Conservation (phyloP, 2,113 vertebrate genomes). For the Daubentonia madagascariensis region DNA sequence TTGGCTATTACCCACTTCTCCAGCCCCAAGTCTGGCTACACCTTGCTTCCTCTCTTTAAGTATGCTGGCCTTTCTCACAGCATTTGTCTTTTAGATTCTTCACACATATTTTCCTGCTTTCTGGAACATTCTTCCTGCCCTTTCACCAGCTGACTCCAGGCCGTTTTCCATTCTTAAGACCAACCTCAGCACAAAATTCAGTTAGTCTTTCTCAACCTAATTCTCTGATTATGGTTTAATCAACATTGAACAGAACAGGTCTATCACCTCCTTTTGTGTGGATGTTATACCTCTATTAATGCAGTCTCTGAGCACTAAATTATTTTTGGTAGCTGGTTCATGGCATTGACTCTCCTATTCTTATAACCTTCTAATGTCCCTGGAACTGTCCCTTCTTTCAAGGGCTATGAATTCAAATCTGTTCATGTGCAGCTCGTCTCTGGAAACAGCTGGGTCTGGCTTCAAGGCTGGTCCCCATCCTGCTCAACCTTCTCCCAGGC, state of each 20-base stretch:
- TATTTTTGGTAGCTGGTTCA: constrained; percentile 3
- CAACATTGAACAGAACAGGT: background rate
- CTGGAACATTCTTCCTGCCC: background rate
- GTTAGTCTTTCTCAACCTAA: background rate
- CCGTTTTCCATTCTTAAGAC: background rate
- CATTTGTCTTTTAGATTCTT: background rate
- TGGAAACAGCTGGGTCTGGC: background rate
- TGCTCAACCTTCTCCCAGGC: background rate
- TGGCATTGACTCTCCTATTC: background rate
- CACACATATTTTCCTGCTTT: background rate
- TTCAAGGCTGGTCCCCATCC: background rate
- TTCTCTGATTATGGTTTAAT: background rate
- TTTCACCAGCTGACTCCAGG: background rate
- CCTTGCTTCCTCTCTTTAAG: background rate
- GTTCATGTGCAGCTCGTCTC: background rate
- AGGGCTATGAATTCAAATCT: background rate
- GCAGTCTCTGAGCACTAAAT: background rate
- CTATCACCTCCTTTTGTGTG: background rate
- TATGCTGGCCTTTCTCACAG: background rate
- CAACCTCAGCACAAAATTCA: background rate
- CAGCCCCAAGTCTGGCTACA: background rate
- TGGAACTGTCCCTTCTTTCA: background rate
- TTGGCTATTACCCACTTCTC: background rate
- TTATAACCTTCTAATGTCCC: background rate
- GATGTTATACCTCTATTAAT: background rate